Conservation (phyloP, 2,797 vertebrate species). For the Rhabdophis nuchalis region DNA sequence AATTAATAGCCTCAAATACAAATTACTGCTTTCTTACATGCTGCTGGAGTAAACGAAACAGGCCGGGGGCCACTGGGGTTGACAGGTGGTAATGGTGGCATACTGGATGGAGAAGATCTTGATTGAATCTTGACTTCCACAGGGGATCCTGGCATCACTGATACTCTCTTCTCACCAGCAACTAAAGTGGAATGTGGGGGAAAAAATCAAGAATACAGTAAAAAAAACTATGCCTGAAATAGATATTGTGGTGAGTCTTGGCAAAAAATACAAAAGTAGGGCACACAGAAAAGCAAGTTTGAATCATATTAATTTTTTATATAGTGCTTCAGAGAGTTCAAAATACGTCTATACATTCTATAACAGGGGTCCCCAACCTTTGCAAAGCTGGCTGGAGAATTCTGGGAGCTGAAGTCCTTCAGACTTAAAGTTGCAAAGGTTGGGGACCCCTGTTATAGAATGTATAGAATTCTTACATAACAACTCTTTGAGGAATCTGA, state of each 20-base stretch:
- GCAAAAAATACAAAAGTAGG: background rate
- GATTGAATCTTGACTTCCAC: constrained; percentile 98
- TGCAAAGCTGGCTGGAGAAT: too few relatives aligned
- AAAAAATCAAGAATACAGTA: background rate
- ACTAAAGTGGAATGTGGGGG: constrained; percentile 70
- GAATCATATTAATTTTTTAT: background rate
- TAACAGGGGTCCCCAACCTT: too few relatives aligned
- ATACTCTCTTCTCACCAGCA: constrained; percentile 91
- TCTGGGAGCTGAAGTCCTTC: too few relatives aligned
- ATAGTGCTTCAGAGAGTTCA: background rate
- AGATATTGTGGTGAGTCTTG: background rate
- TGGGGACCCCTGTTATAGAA: too few relatives aligned
- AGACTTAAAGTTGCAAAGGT: too few relatives aligned
- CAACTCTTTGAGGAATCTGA: background rate
- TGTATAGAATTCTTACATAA: background rate
- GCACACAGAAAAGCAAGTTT: background rate
- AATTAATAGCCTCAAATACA: background rate
- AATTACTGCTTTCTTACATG: constrained; percentile 74
- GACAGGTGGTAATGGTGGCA: constrained; percentile 93
- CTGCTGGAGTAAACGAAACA: constrained; percentile 88
- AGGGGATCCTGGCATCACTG: constrained; percentile 98
- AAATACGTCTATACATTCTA: background rate
- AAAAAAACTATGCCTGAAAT: background rate
- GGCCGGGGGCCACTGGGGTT: constrained; percentile 90
- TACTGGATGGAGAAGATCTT: constrained; percentile 89